Percentiles rank a stretch among this genome's conserved stretches.
phyloP scores from a whole-genome alignment of 2,888 invertebrate genomes.

The Drosophila maculinotata region DNA sequence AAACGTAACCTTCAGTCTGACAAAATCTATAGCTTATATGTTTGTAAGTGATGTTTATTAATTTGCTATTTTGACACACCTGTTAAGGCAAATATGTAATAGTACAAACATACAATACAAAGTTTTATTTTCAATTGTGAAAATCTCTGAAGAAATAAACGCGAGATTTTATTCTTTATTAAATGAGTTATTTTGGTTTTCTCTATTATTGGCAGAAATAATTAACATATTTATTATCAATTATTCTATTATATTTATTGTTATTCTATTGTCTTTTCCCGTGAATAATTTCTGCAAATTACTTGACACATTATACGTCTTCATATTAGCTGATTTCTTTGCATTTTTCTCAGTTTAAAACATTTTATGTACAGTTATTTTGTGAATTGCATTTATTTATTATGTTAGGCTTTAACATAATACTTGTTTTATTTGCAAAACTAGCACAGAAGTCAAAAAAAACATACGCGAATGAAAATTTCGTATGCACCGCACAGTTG shows the following conservation, averaged over 20 bases:
- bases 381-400: neutral
- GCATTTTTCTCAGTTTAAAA: neutral
- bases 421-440: neutral
- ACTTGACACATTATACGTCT: no score
- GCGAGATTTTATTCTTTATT: neutral
- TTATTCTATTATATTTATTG: neutral
- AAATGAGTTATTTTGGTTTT: neutral
- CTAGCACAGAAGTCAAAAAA: neutral
- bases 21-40: slow-evolving; percentile 10
- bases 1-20: slow-evolving; percentile 12
- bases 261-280: neutral
- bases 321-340: neutral
- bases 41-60: slow-evolving; percentile 21
- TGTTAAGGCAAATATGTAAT: slow-evolving; percentile 41
- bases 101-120: slow-evolving; percentile 6
- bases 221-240: no score
- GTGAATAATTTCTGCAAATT: neutral
- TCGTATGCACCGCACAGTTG: slow-evolving; percentile 60
- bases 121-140: slow-evolving; percentile 11
- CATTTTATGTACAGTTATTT: neutral
- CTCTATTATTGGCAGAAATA: neutral
- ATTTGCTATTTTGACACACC: slow-evolving; percentile 40
- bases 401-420: neutral
- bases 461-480: slow-evolving; percentile 5
- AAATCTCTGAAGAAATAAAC: neutral